Evolutionary conservation across 2,797 vertebrate genomes (phyloP).

Genomic region (Tenualosa ilisha): DNA sequence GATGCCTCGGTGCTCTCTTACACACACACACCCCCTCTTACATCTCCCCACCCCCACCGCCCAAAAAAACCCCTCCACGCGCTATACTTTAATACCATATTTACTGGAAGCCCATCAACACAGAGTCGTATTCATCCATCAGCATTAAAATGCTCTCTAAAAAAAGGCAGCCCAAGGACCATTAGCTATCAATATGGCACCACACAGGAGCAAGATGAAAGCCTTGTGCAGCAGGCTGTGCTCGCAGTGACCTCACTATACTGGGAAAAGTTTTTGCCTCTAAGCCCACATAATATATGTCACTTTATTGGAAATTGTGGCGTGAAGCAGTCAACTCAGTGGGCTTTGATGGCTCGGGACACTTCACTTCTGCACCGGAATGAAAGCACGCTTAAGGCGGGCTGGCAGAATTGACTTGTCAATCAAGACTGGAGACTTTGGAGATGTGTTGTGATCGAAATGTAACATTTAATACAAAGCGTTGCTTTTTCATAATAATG

Average conservation of each 20-base stretch:
- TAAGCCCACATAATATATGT: conserved; percentile 29
- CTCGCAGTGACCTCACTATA: conserved; percentile 12
- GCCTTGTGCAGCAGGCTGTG: conserved; percentile 23
- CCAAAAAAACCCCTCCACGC: background rate
- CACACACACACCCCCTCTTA: background rate
- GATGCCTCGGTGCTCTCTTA: background rate
- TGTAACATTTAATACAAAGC: background rate
- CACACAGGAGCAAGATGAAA: conserved; percentile 33
- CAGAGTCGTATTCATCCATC: conserved; percentile 46
- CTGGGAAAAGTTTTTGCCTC: conserved; percentile 29
- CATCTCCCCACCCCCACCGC: background rate
- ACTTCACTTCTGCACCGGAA: conserved; percentile 16
- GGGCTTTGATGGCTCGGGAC: background rate
- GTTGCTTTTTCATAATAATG: background rate
- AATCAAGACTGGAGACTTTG: conserved; percentile 36
- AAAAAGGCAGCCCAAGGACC: conserved; percentile 40
- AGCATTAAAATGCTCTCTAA: conserved; percentile 43
- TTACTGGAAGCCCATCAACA: conserved; percentile 47
- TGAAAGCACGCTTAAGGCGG: conserved; percentile 36
- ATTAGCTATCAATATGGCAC: conserved; percentile 45
- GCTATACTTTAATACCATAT: conserved; percentile 45
- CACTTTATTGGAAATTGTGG: conserved; percentile 34
- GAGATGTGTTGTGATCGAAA: conserved; percentile 36
- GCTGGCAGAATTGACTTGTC: conserved; percentile 37
- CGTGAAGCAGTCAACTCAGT: background rate